Percentiles rank a stretch among this genome's conserved stretches.
Evolutionary conservation across 2,113 vertebrate genomes (phyloP).

Genomic region (Casuarius casuarius): DNA sequence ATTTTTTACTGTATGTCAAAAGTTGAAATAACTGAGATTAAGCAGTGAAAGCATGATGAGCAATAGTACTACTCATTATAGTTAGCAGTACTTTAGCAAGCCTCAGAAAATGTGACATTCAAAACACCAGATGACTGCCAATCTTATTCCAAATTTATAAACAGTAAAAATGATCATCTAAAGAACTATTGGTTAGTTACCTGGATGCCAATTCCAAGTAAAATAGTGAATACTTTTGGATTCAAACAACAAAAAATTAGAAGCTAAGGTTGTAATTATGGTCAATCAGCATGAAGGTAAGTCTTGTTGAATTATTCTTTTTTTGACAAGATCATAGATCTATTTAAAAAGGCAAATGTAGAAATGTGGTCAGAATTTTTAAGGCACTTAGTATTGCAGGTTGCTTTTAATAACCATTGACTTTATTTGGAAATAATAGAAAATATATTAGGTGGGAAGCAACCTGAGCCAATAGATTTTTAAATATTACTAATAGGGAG

Average conservation of each 20-base stretch:
- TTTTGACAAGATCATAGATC: neutral
- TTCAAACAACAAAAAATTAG: neutral
- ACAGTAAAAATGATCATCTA: neutral
- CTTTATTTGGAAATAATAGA: neutral
- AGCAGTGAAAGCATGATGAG: neutral
- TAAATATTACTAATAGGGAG: neutral
- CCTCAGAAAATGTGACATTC: slow-evolving; percentile 1
- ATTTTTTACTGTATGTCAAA: neutral
- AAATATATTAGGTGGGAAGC: neutral
- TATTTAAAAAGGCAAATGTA: neutral
- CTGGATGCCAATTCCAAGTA: neutral
- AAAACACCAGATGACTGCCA: slow-evolving; percentile 1
- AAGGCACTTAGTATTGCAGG: neutral
- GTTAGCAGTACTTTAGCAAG: neutral
- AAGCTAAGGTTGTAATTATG: neutral
- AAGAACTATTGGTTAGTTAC: slow-evolving; percentile 21
- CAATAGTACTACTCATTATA: neutral
- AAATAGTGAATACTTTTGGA: neutral
- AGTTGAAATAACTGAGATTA: slow-evolving; percentile 1
- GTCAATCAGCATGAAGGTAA: neutral
- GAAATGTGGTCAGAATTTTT: neutral
- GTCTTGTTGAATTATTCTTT: neutral
- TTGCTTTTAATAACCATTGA: neutral
- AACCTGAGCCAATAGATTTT: neutral
- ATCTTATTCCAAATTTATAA: neutral